Evolutionary conservation across 2,888 invertebrate genomes (phyloP), one percentile per base, ranked within the genome.

Genomic region (Capitulum mitella): DNA sequence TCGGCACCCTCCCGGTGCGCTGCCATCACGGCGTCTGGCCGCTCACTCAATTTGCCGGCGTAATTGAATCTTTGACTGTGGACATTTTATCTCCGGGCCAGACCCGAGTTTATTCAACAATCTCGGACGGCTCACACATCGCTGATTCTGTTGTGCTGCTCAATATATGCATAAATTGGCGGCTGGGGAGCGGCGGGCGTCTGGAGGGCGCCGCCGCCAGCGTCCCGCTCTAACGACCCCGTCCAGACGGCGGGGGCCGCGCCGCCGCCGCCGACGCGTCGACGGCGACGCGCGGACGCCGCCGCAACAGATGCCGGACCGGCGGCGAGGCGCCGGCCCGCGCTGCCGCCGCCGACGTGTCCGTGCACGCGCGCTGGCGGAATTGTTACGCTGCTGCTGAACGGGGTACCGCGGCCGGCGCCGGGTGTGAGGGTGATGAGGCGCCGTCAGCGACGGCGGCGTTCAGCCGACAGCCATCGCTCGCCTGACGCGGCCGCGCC

Each of bases 41-140:
- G 70, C 40, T 37, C 70, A 40, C 40, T 70, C 70, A 70, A 70
- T 70, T 70, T 40, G 70, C 70, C 40, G 70, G 22, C 70, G 70
- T 70, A 70, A 70, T 70, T 70, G 70, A 70, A 70, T 70, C 40
- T 40, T n/a, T 40, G 70, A 70, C 70, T 70, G 70, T 70, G 70
- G 70, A 70, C 70, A 70, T 70, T 37, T 70, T 70, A 70, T 70
- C 70, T 40, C 40, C 37, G 8, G 70, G 70, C 70, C 70, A 70
- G 70, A 34, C 70, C 22, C 26, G 26, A 70, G 70, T 70, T 37
- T 70, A 70, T 70, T 70, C 70, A 70, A 70, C 70, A 70, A 70
- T 70, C 70, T 70, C 70, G 22, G 70, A 26, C 22, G 10, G 19
- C 40, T 37, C 70, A 37, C 70, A 22, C 70, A 40, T 40, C 16